Evolutionary conservation across 2,888 invertebrate species (phyloP), one percentile per base, ranked within the genome.

Genomic region (Odontocolon sp.): DNA sequence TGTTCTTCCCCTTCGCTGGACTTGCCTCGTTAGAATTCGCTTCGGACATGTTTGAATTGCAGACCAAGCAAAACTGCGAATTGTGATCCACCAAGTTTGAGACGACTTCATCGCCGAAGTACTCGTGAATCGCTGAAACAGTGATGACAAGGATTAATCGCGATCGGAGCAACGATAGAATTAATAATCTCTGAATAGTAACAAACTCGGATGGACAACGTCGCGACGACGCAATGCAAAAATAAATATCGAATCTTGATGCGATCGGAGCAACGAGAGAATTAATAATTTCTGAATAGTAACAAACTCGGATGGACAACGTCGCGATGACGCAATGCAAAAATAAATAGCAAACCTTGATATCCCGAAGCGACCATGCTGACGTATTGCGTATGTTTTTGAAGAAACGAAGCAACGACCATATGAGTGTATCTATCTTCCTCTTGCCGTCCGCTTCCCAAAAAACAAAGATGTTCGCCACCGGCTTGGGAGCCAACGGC

Each of bases 391-490:
- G 96, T 96, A 88, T 97, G 96, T 88, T 96, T 96, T 91, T 99
- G 98, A 52, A 99, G 92, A 90, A 99, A 99, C 69, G 97, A 97
- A 3, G 99, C 97, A 11, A 99, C 97, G 21, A 99, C 98, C 99
- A 99, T 99, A 89, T 98, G 96, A 14, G 98, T 97, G 88, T 98
- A 98, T 84, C 96, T 96, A 90, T 99, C 98, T 91, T 98, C 97
- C 87, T 98, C 98, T 82, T 96, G 94, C 54, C 97, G 93, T 0
- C 99, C 99, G 77, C 97, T 97, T 42, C 99, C 99, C 88, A 99
- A 94, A 89, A 97, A 97, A 85, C 97, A 97, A 79, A 99, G 93
- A 89, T 97, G 97, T 88, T 97, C 95, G 80, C 98, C 95, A 83
- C 96, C 95, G 83, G 97, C 95, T 91, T 94, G 93, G 0, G 98